A percentile compares a stretch with the other conserved stretches of the same genome.
These are phyloP conservation scores for Pyrochroa serraticornis DNA, from an alignment of 2,888 invertebrate species.

Conservation along the genomic window DNA sequence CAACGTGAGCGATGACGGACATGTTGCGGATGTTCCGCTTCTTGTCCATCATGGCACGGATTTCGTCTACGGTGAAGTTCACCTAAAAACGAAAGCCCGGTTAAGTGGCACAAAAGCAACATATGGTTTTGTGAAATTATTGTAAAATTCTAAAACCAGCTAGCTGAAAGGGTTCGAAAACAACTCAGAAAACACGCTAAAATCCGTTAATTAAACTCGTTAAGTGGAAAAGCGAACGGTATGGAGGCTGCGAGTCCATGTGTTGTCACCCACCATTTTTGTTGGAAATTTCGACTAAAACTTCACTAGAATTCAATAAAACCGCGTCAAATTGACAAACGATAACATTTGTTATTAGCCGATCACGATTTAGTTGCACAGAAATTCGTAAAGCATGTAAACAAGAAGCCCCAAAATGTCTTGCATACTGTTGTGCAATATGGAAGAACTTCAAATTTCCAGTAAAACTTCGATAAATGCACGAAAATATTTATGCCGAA, in stretches of 20 bases:
- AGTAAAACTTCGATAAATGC: conserved; percentile 19
- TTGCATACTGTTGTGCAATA: conserved; percentile 58
- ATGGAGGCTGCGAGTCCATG: neutral
- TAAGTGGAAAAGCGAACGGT: neutral
- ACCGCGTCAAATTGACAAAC: neutral
- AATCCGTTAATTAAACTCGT: no score
- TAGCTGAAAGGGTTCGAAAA: no score
- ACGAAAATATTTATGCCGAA: conserved; percentile 9
- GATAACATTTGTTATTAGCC: neutral
- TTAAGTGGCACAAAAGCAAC: conserved; percentile 4
- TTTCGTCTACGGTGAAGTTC: conserved; percentile 99
- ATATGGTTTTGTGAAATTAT: neutral
- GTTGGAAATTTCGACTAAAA: neutral
- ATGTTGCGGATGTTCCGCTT: conserved; percentile 99
- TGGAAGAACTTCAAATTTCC: conserved; percentile 25
- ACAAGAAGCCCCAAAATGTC: conserved; percentile 25
- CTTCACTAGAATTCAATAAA: neutral
- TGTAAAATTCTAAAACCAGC: no score
- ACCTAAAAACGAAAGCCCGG: conserved; percentile 70
- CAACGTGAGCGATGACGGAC: conserved; percentile 99
- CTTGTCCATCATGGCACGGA: conserved; percentile 99
- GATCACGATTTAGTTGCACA: no score
- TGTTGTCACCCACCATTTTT: no score
- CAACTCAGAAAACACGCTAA: neutral
- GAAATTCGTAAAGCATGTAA: neutral